Evolutionary conservation across 2,113 vertebrate species (phyloP), one percentile per base, ranked within the genome.

Genomic region (Notothenia coriiceps): DNA sequence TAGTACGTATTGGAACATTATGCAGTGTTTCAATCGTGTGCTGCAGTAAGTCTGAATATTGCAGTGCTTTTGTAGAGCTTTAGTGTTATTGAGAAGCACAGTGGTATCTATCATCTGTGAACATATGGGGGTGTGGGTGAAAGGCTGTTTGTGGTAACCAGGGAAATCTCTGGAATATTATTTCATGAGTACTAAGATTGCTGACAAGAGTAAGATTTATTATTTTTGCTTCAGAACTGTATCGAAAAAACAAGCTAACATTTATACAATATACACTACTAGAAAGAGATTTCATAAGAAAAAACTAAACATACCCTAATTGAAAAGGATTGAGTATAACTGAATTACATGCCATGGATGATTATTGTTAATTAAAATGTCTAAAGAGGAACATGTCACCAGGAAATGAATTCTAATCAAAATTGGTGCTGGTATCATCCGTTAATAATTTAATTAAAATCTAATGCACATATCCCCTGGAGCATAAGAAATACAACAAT

Each of bases 381-480:
- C 40, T 20, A 52, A 70, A 40, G 35, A 40, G 35, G 35, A 40
- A 40, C 35, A 40, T 8, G 80, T 84, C 40, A 72, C 29, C 61
- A 73, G 52, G 51, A 90, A 88, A 80, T 85, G 0, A 55, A 86
- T 82, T 77, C 12, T 20, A 82, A 77, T 75, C 17, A 70, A 85
- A 82, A 68, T n/a, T 18, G 12, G n/a, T 69, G 63, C 62, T 77
- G 54, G 47, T 49, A 71, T 79, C 56, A 83, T 82, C 18, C 54
- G 74, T 74, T 89, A 76, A 73, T 84, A 69, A 80, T 81, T 79
- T 54, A 4, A 84, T 86, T 87, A 80, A 55, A 79, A 64, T 62
- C 54, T 22, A 79, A 74, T 17, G 14, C 71, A 60, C 59, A 47
- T 56, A 46, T 70, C 14, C 66, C 35, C 67, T 20, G 73, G 44